Conservation (phyloP, 92 coral and sea anemone species). For the Phenganax marumi region DNA sequence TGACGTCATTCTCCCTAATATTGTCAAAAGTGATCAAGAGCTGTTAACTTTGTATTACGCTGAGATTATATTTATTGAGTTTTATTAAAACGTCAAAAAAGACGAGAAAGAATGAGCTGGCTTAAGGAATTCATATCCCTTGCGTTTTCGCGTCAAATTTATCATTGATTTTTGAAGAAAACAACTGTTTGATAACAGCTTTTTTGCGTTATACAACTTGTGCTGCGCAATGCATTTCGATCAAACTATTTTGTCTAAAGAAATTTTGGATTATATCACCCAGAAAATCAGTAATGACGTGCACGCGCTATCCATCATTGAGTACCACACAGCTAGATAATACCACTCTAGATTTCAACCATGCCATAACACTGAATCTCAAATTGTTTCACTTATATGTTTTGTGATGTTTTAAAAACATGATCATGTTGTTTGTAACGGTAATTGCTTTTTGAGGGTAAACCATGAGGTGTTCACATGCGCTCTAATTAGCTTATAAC, state of each 20-base stretch:
- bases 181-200: too few relatives aligned
- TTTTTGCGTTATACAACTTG: too few relatives aligned
- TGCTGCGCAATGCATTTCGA: too few relatives aligned
- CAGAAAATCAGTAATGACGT: too few relatives aligned
- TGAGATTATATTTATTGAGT: constrained; percentile 22
- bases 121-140: neutral
- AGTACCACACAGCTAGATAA: too few relatives aligned
- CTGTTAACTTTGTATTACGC: constrained; percentile 6
- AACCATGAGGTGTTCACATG: constrained; percentile 6
- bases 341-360: too few relatives aligned
- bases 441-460: neutral
- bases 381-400: neutral
- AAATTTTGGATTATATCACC: too few relatives aligned
- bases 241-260: too few relatives aligned
- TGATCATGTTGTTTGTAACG: neutral
- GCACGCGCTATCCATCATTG: too few relatives aligned
- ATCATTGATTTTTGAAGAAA: too few relatives aligned
- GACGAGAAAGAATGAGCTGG: constrained; percentile 3
- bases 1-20: constrained; percentile 15
- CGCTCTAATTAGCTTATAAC: neutral
- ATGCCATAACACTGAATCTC: too few relatives aligned
- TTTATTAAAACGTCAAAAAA: constrained; percentile 17
- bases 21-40: neutral
- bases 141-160: too few relatives aligned
- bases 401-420: neutral